Conservation (phyloP, 2,888 invertebrate species). For the Cataglyphis altisquamis region DNA sequence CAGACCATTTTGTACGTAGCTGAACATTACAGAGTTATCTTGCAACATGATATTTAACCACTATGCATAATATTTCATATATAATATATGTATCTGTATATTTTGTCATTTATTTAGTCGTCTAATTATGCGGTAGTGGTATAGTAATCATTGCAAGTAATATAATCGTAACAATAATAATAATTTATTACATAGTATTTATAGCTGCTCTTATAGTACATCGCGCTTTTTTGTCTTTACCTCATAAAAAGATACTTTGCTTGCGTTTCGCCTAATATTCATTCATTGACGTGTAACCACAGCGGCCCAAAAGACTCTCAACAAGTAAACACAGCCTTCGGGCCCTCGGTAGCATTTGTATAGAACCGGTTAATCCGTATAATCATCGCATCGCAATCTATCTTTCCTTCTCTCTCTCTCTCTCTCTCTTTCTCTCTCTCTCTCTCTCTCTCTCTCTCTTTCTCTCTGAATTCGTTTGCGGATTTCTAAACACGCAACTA, state of each 20-base stretch:
- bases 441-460: conserved; percentile 13
- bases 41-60: conserved; percentile 71
- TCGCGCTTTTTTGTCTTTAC: conserved; percentile 74
- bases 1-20: conserved; percentile 54
- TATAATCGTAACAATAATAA: conserved; percentile 81
- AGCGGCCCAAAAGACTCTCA: conserved; percentile 84
- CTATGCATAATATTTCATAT: conserved; percentile 72
- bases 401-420: conserved; percentile 28
- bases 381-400: conserved; percentile 31
- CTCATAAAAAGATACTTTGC: conserved; percentile 81
- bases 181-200: conserved; percentile 83
- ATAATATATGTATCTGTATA: conserved; percentile 58
- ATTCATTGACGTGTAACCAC: conserved; percentile 75
- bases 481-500: conserved; percentile 44
- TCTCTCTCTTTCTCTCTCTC: conserved; percentile 4
- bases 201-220: conserved; percentile 83
- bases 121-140: conserved; percentile 76
- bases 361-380: conserved; percentile 61
- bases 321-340: conserved; percentile 85
- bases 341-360: conserved; percentile 71
- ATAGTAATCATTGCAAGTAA: conserved; percentile 79
- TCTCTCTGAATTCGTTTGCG: conserved; percentile 48
- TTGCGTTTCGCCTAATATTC: conserved; percentile 65
- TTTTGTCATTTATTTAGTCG: conserved; percentile 65
- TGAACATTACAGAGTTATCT: conserved; percentile 68